Evolutionary conservation across 2,113 vertebrate species (phyloP).

Genomic region (Grallaria varia): DNA sequence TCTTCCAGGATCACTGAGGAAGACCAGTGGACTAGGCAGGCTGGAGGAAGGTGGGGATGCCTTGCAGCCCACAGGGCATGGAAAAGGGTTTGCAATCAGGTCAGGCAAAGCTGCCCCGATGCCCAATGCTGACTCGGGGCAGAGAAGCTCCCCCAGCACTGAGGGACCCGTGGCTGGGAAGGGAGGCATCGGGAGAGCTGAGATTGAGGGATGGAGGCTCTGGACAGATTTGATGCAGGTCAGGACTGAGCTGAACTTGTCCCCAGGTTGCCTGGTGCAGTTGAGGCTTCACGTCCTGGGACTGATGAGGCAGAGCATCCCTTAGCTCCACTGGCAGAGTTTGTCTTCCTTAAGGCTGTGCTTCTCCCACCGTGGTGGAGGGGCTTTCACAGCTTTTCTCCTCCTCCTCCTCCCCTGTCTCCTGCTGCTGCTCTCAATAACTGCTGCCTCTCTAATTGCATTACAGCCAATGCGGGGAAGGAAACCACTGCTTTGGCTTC

Average conservation of each 20-base stretch:
- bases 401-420: not conserved
- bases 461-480: not conserved
- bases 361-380: accelerated
- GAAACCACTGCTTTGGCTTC: not conserved
- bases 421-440: not conserved
- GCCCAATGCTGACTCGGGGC: accelerated
- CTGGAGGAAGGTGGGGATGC: not conserved
- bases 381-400: not conserved
- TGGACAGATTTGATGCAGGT: not conserved
- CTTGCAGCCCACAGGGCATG: not conserved
- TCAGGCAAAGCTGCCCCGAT: not conserved
- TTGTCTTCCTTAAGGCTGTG: not conserved
- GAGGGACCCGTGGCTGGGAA: not conserved
- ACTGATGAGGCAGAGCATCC: not conserved
- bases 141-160: not conserved
- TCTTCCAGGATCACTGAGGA: not conserved
- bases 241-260: not conserved
- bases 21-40: not conserved
- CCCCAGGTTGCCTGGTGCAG: accelerated
- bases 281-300: not conserved
- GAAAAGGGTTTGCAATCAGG: not conserved
- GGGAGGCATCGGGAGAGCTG: not conserved
- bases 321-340: not conserved
- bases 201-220: not conserved
- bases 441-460: not conserved